Evolutionary conservation across 2,888 invertebrate species (phyloP).

Genomic region (Cantharis rufa): DNA sequence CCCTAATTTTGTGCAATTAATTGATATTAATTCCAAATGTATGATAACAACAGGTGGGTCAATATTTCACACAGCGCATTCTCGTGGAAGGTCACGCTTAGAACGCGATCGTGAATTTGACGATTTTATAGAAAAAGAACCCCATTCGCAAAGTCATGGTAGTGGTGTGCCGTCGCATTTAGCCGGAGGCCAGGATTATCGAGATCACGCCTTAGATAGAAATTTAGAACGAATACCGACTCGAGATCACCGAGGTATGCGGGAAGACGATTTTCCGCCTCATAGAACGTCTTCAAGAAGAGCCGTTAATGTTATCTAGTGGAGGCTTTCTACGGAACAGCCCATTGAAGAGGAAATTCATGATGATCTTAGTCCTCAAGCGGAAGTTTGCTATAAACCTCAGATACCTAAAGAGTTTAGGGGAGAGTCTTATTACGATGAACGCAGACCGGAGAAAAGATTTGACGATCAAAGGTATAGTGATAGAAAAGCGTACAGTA

Average conservation of each 20-base stretch:
- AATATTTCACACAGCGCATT: constrained; percentile 56
- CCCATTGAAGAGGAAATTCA: constrained; percentile 57
- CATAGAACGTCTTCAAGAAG: constrained; percentile 68
- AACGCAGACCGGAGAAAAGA: constrained; percentile 31
- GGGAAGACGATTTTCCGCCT: constrained; percentile 54
- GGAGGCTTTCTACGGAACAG: constrained; percentile 58
- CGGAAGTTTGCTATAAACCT: constrained; percentile 49
- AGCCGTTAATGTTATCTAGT: constrained; percentile 77
- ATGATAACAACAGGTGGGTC: constrained; percentile 46
- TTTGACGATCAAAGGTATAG: constrained; percentile 38
- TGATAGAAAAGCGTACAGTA: constrained; percentile 31
- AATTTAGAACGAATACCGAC: constrained; percentile 45
- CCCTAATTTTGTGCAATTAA: constrained; percentile 15
- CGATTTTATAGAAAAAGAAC: constrained; percentile 56
- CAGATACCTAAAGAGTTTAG: constrained; percentile 53
- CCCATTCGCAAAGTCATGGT: constrained; percentile 40
- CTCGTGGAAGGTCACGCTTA: constrained; percentile 58
- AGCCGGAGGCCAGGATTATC: constrained; percentile 52
- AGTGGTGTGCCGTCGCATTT: constrained; percentile 45
- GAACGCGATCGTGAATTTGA: constrained; percentile 60
- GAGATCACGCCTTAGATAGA: constrained; percentile 43
- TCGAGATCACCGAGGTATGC: constrained; percentile 45
- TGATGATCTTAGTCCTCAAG: constrained; percentile 50
- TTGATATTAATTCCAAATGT: constrained; percentile 26
- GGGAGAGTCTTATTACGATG: constrained; percentile 40